Evolutionary conservation across 2,113 vertebrate genomes (phyloP).

Genomic region (Plecturocebus donacophilus): DNA sequence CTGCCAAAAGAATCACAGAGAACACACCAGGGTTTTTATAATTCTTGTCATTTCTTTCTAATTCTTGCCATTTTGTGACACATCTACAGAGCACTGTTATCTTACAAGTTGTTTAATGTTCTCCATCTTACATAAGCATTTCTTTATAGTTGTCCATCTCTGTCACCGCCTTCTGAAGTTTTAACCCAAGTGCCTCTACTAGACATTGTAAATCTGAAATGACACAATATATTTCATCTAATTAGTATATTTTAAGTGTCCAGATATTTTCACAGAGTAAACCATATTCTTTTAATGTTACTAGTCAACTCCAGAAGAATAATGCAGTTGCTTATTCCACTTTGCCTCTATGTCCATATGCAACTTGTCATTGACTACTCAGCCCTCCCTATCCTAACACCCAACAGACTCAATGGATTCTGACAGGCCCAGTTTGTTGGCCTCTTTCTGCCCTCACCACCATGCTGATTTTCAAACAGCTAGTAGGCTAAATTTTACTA

Average conservation of each 20-base stretch:
- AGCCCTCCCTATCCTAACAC: background rate
- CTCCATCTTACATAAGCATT: constrained; percentile 87
- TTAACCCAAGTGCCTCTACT: constrained; percentile 82
- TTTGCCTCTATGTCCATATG: background rate
- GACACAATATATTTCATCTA: constrained; percentile 19
- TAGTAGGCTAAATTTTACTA: background rate
- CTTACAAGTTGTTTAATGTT: background rate
- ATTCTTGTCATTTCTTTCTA: background rate
- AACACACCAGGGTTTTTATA: background rate
- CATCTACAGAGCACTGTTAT: background rate
- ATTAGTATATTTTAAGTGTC: background rate
- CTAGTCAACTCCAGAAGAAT: background rate
- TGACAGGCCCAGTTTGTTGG: background rate
- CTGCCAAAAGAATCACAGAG: background rate
- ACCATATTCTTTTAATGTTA: background rate
- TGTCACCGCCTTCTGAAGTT: constrained; percentile 85
- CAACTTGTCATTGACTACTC: background rate
- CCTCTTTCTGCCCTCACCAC: background rate
- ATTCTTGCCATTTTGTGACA: background rate
- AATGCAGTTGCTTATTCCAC: background rate
- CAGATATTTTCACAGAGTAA: background rate
- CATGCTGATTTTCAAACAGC: background rate
- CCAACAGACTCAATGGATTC: background rate
- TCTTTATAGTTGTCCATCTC: constrained; percentile 85
- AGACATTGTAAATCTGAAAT: constrained; percentile 89